phyloP scores from a whole-genome alignment of 2,888 invertebrate genomes.

The Dolichomitus sp. region DNA sequence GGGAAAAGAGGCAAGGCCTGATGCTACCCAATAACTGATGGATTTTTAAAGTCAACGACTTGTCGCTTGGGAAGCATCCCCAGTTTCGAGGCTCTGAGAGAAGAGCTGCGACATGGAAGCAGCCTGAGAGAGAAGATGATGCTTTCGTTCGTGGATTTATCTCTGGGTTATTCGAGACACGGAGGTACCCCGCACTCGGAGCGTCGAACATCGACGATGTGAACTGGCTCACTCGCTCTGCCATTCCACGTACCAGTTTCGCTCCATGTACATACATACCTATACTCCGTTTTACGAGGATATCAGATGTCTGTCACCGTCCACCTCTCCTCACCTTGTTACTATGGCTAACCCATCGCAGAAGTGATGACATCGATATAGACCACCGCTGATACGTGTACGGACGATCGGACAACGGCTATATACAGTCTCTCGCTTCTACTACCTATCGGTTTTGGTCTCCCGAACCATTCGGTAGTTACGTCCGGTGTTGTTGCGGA shows the following conservation, averaged over 20 bases:
- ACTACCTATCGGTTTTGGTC: constrained; percentile 40
- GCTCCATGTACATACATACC: neutral
- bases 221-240: constrained; percentile 43
- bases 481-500: constrained; percentile 32
- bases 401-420: constrained; percentile 31
- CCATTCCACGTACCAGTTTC: neutral
- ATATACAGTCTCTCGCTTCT: neutral
- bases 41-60: constrained; percentile 56
- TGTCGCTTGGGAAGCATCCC: constrained; percentile 22
- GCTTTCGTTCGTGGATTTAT: constrained; percentile 52
- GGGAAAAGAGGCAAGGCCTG: constrained; percentile 15
- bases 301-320: constrained; percentile 58
- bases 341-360: constrained; percentile 6
- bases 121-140: neutral
- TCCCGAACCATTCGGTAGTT: constrained; percentile 48
- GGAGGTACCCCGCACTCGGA: constrained; percentile 43
- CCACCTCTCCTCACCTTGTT: constrained; percentile 23
- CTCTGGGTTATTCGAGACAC: constrained; percentile 62
- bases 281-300: constrained; percentile 60
- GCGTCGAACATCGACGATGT: constrained; percentile 54
- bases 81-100: constrained; percentile 13
- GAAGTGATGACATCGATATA: constrained; percentile 15
- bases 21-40: constrained; percentile 45
- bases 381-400: constrained; percentile 12
- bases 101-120: neutral